A percentile compares a stretch with the other conserved stretches of the same genome.
phyloP scores from a whole-genome alignment of 2,113 vertebrate genomes.

The cat (Felis catus) region DNA sequence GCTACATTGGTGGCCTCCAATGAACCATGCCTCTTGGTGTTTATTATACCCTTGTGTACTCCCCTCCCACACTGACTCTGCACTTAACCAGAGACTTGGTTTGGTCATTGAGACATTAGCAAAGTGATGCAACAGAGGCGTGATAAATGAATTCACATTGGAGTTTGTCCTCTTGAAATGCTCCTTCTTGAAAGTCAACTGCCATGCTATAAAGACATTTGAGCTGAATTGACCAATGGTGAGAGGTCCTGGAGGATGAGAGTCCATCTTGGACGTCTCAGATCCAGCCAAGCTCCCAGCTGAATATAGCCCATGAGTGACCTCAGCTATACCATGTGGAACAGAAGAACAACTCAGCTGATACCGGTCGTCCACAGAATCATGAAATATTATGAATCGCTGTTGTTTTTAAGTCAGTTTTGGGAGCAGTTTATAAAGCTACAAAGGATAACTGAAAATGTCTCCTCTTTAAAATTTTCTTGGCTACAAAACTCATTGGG shows the following conservation, averaged over 20 bases:
- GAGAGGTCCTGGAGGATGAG: background rate
- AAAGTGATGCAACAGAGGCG: background rate
- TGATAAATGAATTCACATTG: background rate
- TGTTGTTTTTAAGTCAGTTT: background rate
- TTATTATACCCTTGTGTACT: background rate
- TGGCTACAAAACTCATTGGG: background rate
- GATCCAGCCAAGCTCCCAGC: background rate
- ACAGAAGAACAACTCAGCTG: background rate
- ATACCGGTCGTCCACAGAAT: background rate
- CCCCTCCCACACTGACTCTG: background rate
- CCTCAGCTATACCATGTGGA: background rate
- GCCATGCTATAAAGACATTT: background rate
- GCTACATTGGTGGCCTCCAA: background rate
- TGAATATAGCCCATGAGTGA: background rate
- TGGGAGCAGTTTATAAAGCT: background rate
- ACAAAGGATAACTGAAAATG: background rate
- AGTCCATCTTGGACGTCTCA: background rate
- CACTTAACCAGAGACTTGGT: background rate
- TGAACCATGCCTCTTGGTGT: background rate
- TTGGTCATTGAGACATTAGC: background rate
- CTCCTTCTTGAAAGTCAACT: background rate
- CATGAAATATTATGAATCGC: background rate
- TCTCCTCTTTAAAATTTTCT: constrained; percentile 24
- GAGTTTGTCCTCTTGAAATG: background rate
- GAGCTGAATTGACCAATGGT: background rate